phyloP scores from a whole-genome alignment of 2,797 vertebrate species.

The Fundulus diaphanus region DNA sequence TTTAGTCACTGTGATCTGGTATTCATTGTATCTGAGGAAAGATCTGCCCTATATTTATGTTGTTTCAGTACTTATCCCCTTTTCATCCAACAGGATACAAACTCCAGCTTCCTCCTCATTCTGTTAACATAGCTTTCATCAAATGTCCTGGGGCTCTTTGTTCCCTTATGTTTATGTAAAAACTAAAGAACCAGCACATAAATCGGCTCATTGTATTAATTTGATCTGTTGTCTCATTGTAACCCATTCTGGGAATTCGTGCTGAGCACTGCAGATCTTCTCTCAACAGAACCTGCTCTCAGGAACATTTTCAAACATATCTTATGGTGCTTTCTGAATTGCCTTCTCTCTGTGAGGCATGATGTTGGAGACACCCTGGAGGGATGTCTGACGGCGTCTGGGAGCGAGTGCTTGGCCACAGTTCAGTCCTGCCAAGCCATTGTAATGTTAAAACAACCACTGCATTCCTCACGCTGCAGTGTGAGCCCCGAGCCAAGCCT shows the following conservation, averaged over 20 bases:
- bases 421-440: conserved; percentile 68
- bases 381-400: conserved; percentile 64
- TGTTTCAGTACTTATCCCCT: background rate
- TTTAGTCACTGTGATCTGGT: background rate
- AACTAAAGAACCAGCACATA: background rate
- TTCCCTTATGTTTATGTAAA: conserved; percentile 5
- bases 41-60: background rate
- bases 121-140: conserved; percentile 9
- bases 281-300: conserved; percentile 38
- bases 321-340: conserved; percentile 46
- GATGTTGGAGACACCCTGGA: conserved; percentile 52
- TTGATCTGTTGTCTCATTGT: conserved; percentile 22
- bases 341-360: conserved; percentile 34
- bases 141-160: conserved; percentile 2
- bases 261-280: conserved; percentile 16
- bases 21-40: background rate
- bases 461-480: conserved; percentile 72
- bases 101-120: background rate
- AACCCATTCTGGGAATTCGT: conserved; percentile 11
- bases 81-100: background rate
- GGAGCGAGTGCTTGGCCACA: conserved; percentile 63
- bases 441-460: conserved; percentile 78
- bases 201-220: conserved; percentile 6
- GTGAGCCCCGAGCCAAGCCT: conserved; percentile 50
- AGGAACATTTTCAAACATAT: conserved; percentile 43